These are phyloP conservation scores for Sinotaia quadrata DNA, from an alignment of 2,888 invertebrate genomes.

Conservation along the genomic window DNA sequence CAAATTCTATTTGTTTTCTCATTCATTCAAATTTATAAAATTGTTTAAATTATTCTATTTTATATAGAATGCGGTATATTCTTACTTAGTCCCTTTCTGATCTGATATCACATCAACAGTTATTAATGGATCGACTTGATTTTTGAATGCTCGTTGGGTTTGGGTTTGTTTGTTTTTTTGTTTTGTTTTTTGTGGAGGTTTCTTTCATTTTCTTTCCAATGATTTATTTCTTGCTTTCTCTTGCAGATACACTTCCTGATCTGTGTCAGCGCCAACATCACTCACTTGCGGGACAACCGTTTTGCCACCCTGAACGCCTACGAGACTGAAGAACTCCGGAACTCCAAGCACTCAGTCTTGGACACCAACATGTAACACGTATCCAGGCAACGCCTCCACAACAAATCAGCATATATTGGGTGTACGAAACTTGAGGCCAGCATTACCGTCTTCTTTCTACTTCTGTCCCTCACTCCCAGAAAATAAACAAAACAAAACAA, in stretches of 20 bases:
- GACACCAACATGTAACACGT: constrained; percentile 65
- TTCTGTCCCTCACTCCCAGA: no score
- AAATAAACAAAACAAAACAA: no score
- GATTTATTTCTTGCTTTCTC: background rate
- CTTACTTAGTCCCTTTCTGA: no score
- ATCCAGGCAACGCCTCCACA: background rate
- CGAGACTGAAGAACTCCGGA: constrained; percentile 53
- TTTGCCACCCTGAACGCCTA: constrained; percentile 66
- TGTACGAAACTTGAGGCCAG: no score
- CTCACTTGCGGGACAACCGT: constrained; percentile 62
- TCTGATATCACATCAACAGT: no score
- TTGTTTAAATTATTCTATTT: no score
- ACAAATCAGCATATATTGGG: background rate
- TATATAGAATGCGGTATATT: no score
- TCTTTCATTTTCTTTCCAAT: background rate
- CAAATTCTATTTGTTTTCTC: no score
- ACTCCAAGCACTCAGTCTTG: constrained; percentile 61
- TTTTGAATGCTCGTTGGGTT: background rate
- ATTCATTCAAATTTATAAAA: no score
- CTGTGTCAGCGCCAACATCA: constrained; percentile 64
- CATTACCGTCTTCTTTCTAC: no score
- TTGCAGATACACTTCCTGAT: constrained; percentile 67
- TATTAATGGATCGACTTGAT: background rate
- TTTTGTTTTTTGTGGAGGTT: background rate
- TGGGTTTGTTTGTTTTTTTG: background rate